A percentile compares a stretch with the other conserved stretches of the same genome.
Conservation (phyloP, 1,140 invertebrate species). For the Drosophila ficusphila region DNA sequence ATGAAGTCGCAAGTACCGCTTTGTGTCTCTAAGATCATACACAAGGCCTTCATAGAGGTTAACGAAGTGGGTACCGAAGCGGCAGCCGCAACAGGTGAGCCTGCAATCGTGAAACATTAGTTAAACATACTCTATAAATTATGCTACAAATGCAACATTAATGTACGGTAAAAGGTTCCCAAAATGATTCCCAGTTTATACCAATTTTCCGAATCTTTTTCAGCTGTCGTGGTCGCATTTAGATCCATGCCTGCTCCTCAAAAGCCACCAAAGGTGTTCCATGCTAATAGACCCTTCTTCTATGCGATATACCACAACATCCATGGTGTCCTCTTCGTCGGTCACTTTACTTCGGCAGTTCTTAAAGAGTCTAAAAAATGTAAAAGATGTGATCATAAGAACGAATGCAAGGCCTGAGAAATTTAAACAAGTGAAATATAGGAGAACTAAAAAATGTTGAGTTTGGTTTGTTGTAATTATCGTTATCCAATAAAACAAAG, state of each 20-base stretch:
- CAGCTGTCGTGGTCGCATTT: not conserved
- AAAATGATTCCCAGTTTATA: not conserved
- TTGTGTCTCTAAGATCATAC: conserved; percentile 85
- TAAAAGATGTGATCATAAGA: not conserved
- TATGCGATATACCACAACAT: conserved; percentile 40
- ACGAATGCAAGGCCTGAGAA: not conserved
- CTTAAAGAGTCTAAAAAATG: not conserved
- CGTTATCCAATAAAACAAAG: too few species aligned
- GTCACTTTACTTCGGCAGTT: not conserved
- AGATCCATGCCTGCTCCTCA: not conserved
- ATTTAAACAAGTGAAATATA: too few species aligned
- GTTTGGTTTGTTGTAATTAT: too few species aligned
- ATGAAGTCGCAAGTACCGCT: conserved; percentile 75
- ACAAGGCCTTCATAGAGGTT: conserved; percentile 87
- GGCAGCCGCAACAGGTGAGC: conserved; percentile 84
- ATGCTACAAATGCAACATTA: too few species aligned
- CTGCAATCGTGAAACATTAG: too few species aligned
- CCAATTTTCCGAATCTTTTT: not conserved
- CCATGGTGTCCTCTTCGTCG: conserved; percentile 47
- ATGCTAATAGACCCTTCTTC: conserved; percentile 57
- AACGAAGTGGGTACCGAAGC: conserved; percentile 88
- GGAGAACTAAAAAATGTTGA: too few species aligned
- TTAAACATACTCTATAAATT: too few species aligned
- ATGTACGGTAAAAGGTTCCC: conserved; percentile 9
- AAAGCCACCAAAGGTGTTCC: conserved; percentile 12